phyloP scores from a whole-genome alignment of 2,797 vertebrate species.

The Tolypeutes matacus region DNA sequence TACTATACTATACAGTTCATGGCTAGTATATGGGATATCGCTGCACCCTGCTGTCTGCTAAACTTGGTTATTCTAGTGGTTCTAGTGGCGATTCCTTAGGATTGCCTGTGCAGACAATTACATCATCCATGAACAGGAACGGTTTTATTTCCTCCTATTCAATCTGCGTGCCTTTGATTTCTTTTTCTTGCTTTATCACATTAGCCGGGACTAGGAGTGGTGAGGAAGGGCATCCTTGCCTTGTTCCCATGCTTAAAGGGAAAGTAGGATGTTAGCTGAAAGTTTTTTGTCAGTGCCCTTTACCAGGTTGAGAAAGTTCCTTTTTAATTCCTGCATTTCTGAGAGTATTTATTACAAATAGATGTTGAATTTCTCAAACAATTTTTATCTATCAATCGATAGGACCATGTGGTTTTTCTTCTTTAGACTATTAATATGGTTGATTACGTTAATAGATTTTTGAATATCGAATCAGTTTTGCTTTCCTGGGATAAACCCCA shows the following conservation, averaged over 20 bases:
- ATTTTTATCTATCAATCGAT: not conserved
- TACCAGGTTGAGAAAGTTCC: not conserved
- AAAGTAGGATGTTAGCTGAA: not conserved
- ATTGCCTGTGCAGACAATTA: not conserved
- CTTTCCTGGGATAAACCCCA: not conserved
- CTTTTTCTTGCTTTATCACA: not conserved
- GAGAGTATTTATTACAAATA: not conserved
- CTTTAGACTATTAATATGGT: not conserved
- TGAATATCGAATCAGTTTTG: not conserved
- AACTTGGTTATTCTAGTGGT: not conserved
- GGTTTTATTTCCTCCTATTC: conserved; percentile 11
- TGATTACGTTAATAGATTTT: conserved; percentile 9
- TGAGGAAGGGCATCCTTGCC: not conserved
- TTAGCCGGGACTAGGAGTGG: not conserved
- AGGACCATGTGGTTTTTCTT: not conserved
- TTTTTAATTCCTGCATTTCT: conserved; percentile 18
- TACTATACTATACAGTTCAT: too few species aligned
- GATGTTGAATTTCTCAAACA: conserved; percentile 26
- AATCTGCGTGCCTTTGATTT: not conserved
- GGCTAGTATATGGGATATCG: not conserved
- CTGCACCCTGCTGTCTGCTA: not conserved
- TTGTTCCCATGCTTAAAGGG: not conserved
- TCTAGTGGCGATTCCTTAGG: not conserved
- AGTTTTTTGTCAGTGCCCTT: not conserved
- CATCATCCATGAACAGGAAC: not conserved